Evolutionary conservation across 2,888 invertebrate genomes (phyloP).

Genomic region (Xylota sylvarum): DNA sequence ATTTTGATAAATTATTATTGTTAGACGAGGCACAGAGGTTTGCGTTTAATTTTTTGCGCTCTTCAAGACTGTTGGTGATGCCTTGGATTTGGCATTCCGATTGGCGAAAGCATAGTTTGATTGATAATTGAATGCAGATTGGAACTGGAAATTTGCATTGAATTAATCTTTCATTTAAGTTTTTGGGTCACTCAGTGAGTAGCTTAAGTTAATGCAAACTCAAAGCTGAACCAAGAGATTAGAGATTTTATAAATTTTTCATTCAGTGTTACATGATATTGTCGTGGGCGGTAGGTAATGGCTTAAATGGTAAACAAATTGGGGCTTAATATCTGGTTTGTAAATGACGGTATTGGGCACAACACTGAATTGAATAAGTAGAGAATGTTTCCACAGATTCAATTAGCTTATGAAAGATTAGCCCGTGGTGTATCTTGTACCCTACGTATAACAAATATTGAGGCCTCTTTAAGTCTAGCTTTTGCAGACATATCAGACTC

Average conservation of each 20-base stretch:
- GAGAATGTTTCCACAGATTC: background rate
- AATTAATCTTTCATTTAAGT: background rate
- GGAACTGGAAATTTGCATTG: background rate
- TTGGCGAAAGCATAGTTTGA: conserved; percentile 11
- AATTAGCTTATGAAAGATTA: too few relatives aligned
- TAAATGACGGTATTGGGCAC: background rate
- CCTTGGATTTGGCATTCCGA: background rate
- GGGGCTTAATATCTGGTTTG: background rate
- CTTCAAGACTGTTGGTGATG: background rate
- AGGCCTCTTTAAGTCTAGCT: too few relatives aligned
- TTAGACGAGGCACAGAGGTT: background rate
- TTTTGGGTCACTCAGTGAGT: background rate
- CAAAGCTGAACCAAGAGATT: background rate
- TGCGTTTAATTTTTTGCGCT: background rate
- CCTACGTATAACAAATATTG: too few relatives aligned
- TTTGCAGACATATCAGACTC: too few relatives aligned
- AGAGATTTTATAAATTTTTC: background rate
- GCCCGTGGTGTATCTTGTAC: too few relatives aligned
- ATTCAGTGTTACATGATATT: background rate
- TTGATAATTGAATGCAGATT: conserved; percentile 21
- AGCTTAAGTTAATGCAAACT: background rate
- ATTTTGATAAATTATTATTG: conserved; percentile 15
- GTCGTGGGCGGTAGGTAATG: background rate
- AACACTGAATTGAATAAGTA: background rate
- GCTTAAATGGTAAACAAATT: background rate